Evolutionary conservation across 2,888 invertebrate genomes (phyloP).

Genomic region (Leptopterna dolabrata): DNA sequence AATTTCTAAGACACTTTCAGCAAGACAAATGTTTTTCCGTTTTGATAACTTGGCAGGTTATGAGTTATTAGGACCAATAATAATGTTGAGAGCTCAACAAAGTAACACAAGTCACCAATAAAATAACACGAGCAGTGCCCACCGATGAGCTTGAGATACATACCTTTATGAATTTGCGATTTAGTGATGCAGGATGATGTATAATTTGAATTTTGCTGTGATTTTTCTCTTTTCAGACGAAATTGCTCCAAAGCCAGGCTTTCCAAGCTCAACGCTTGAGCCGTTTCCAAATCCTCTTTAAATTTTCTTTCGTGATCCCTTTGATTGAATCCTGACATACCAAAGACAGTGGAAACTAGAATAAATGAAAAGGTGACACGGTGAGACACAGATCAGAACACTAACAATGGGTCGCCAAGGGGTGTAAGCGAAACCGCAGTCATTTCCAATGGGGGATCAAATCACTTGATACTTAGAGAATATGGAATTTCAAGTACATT

Average conservation of each 20-base stretch:
- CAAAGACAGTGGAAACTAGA: not conserved
- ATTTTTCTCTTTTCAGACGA: constrained; percentile 73
- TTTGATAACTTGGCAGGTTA: too few species aligned
- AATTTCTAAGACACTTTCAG: too few species aligned
- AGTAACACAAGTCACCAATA: too few species aligned
- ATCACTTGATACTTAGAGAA: not conserved
- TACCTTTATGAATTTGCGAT: not conserved
- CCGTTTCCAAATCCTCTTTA: constrained; percentile 87
- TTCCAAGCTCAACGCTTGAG: constrained; percentile 88
- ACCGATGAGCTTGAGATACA: not conserved
- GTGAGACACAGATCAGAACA: not conserved
- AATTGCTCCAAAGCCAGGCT: constrained; percentile 86
- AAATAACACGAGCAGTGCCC: too few species aligned
- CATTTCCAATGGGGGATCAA: too few species aligned
- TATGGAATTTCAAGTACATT: not conserved
- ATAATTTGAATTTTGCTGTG: not conserved
- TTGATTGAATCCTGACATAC: constrained; percentile 27
- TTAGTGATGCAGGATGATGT: not conserved
- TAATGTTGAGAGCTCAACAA: too few species aligned
- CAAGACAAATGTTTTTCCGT: too few species aligned
- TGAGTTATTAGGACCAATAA: too few species aligned
- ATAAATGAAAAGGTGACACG: not conserved
- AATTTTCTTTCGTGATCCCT: constrained; percentile 78
- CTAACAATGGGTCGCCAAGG: not conserved
- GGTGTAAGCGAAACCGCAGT: not conserved